These are phyloP conservation scores for Cosmia trapezina DNA, from an alignment of 2,888 invertebrate genomes.

Conservation along the genomic window DNA sequence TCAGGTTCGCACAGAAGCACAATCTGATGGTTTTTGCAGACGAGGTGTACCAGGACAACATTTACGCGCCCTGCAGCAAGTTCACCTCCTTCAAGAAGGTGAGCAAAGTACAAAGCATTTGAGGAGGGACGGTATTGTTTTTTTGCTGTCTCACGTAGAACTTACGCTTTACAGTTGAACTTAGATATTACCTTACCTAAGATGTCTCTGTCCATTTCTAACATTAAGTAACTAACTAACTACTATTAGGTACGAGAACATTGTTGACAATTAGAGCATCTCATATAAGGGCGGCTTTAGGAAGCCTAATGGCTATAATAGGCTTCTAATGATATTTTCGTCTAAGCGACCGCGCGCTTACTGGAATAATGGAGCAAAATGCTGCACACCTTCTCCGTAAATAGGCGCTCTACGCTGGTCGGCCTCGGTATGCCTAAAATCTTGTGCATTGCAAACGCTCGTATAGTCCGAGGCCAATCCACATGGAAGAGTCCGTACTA, in stretches of 20 bases:
- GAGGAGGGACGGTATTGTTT: too few relatives aligned
- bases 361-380: background rate
- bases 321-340: too few relatives aligned
- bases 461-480: background rate
- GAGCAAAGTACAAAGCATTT: background rate
- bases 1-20: conserved; percentile 97
- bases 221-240: background rate
- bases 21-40: conserved; percentile 97
- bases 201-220: too few relatives aligned
- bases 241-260: background rate
- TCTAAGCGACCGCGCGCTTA: background rate
- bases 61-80: conserved; percentile 96
- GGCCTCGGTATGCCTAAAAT: too few relatives aligned
- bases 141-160: too few relatives aligned
- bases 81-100: conserved; percentile 98
- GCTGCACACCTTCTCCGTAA: background rate
- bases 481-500: background rate
- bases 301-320: too few relatives aligned
- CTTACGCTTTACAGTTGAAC: too few relatives aligned
- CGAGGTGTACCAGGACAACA: conserved; percentile 99
- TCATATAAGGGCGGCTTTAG: too few relatives aligned
- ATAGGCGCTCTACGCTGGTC: too few relatives aligned
- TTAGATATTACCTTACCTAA: too few relatives aligned
- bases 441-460: too few relatives aligned
- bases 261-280: background rate